A percentile compares a stretch with the other conserved stretches of the same genome.
phyloP scores from a whole-genome alignment of 2,113 vertebrate genomes.

The Platysteira castanea region DNA sequence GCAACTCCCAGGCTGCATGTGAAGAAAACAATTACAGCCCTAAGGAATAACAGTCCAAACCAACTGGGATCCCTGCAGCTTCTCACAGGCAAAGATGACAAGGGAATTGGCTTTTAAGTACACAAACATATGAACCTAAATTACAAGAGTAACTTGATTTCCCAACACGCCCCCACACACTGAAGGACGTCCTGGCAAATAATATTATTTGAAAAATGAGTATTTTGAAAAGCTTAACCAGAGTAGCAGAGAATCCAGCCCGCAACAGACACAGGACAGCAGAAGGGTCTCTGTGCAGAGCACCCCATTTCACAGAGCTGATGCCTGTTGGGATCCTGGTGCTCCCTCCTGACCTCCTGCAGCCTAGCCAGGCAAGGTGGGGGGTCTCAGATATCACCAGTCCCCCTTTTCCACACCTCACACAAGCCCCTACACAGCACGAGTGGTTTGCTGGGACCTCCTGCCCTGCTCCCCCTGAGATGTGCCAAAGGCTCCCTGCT shows the following conservation, averaged over 20 bases:
- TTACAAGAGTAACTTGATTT: not conserved
- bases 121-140: not conserved
- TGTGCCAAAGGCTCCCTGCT: not conserved
- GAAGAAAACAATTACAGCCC: not conserved
- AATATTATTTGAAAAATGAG: not conserved
- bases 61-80: not conserved
- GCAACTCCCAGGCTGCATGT: not conserved
- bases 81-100: not conserved
- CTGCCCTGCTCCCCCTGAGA: not conserved
- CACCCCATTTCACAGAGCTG: not conserved
- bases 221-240: not conserved
- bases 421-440: not conserved
- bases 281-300: not conserved
- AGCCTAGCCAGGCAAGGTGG: not conserved
- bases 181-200: not conserved
- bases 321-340: not conserved
- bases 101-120: not conserved
- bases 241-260: not conserved
- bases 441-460: not conserved
- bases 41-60: slow-evolving; percentile 20
- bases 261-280: not conserved
- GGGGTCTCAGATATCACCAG: not conserved
- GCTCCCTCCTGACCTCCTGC: not conserved
- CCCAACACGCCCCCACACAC: not conserved
- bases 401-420: not conserved